Evolutionary conservation across 1,140 invertebrate species (phyloP), one percentile per base, ranked within the genome.

Genomic region (Tenebrio molitor): DNA sequence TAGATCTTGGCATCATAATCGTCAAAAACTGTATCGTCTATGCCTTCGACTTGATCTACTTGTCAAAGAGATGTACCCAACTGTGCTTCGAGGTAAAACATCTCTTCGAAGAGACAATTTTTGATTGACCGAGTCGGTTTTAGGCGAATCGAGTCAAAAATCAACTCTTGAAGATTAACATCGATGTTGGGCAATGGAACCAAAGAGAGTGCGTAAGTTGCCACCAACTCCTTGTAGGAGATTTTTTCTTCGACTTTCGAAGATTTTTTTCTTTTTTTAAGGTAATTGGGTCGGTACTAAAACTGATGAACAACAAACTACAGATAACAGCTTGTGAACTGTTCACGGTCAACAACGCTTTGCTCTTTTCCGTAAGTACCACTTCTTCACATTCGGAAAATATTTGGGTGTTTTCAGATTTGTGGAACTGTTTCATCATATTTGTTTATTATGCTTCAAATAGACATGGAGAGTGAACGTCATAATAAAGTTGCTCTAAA

Each of bases 311-410:
- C n/a, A 71, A 53, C 17, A 34, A 63, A 14, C 33, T 71, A 6
- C 16, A 62, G 8, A 63, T 71, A 21, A 71, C 19, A 8, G 53
- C 53, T n/a, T 71, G 34, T 63, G 42, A 44, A 15, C 42, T 71
- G 16, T 71, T 71, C 14, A 58, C 25, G 23, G 42, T 71, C 7
- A 36, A 71, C 29, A 71, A 71, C 29, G 39, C 69, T 6, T 42
- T 71, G 8, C 19, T 71, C 7, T 71, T 63, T 63, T 71, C 69
- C 6, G 69, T 71, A 63, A 71, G 25, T 62, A 2, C 3, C 14
- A 10, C 6, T 8, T 62, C 8, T 33, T 33, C 8, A 33, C 4
- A 8, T 3, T 33, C 8, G 29, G 7, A 2, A 33, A 33, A 4
- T 3, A 33, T 33, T 3, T 4, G 29, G 29, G 3, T 33, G 29